phyloP scores from a whole-genome alignment of 2,113 vertebrate genomes.

The Python bivittatus region DNA sequence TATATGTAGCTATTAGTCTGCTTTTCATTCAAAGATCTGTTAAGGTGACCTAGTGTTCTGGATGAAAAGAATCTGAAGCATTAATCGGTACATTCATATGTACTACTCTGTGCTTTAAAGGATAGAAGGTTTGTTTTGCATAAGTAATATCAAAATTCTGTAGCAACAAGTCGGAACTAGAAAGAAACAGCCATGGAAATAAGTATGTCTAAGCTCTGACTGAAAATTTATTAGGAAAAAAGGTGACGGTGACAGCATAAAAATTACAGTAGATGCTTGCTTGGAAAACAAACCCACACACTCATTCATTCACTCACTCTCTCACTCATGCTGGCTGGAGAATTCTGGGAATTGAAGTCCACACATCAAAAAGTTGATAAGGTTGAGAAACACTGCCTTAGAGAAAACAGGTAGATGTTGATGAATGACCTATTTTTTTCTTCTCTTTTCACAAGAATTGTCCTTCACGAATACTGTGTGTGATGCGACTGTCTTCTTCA shows the following conservation, averaged over 20 bases:
- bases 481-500: slow-evolving; percentile 82
- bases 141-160: neutral
- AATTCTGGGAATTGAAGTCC: too few species aligned
- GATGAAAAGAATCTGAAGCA: neutral
- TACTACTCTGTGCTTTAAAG: neutral
- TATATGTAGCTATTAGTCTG: neutral
- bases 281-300: too few species aligned
- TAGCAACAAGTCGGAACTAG: too few species aligned
- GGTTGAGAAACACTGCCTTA: neutral
- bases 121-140: neutral
- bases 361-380: too few species aligned
- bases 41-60: neutral
- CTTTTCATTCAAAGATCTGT: neutral
- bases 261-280: too few species aligned
- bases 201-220: too few species aligned
- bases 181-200: too few species aligned
- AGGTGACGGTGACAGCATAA: too few species aligned
- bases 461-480: slow-evolving; percentile 82
- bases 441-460: slow-evolving; percentile 62
- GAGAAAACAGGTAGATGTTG: too few species aligned
- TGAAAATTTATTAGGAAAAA: too few species aligned
- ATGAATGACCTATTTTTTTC: neutral
- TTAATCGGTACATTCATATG: neutral
- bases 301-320: too few species aligned
- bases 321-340: too few species aligned